Conservation (phyloP, 1,140 invertebrate species). For the Hyles vespertilio region DNA sequence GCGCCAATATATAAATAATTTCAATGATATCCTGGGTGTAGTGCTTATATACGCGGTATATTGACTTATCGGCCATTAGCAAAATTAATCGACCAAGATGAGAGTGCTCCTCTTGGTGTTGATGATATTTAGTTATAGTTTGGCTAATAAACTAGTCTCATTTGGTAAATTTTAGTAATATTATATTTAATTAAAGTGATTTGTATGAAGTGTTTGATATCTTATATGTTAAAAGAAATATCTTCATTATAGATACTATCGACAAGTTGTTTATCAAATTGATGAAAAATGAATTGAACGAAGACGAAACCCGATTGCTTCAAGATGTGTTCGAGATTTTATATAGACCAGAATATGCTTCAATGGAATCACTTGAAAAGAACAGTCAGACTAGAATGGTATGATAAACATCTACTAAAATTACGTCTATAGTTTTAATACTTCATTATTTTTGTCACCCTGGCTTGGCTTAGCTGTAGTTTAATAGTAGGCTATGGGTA, state of each 20-base stretch:
- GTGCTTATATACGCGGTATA: constrained; percentile 6
- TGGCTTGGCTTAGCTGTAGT: too few species aligned
- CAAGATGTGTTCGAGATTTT: constrained; percentile 40
- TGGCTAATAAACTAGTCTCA: constrained; percentile 33
- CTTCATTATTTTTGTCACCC: neutral
- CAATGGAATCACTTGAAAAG: constrained; percentile 12
- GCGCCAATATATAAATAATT: neutral
- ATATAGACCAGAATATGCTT: constrained; percentile 21
- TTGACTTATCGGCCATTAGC: constrained; percentile 28
- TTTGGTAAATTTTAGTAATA: constrained; percentile 32
- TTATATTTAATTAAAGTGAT: neutral
- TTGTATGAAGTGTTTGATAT: too few species aligned
- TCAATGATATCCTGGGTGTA: neutral
- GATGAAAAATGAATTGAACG: constrained; percentile 32
- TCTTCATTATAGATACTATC: constrained; percentile 40
- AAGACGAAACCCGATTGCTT: constrained; percentile 27
- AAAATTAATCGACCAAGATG: constrained; percentile 33
- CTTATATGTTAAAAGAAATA: neutral
- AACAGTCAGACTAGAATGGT: constrained; percentile 28
- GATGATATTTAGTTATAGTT: constrained; percentile 26
- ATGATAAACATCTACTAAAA: constrained; percentile 8
- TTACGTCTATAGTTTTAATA: neutral
- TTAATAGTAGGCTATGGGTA: too few species aligned
- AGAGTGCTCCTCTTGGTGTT: constrained; percentile 36
- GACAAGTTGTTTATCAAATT: constrained; percentile 42